Percentiles rank a stretch among this genome's conserved stretches.
Conservation (phyloP, 2,113 vertebrate genomes). For the Dipodomys stephensi region DNA sequence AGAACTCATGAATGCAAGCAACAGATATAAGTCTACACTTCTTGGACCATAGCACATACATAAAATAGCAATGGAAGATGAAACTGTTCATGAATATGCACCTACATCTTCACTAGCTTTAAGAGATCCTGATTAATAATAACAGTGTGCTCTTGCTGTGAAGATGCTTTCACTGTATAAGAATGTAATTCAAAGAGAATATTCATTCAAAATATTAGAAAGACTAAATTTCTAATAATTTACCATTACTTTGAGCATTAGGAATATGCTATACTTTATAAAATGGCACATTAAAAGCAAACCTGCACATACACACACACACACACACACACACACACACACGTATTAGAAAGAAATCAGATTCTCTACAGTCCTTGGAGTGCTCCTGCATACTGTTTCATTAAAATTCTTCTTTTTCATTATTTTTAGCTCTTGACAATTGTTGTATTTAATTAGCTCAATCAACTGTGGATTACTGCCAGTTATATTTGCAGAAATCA, state of each 20-base stretch:
- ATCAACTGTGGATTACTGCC: conserved; percentile 62
- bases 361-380: not conserved
- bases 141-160: not conserved
- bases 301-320: not conserved
- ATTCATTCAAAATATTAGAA: conserved; percentile 28
- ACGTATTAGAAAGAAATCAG: not conserved
- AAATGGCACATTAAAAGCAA: not conserved
- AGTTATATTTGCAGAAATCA: conserved; percentile 61
- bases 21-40: not conserved
- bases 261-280: not conserved
- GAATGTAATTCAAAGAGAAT: conserved; percentile 25
- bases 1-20: not conserved
- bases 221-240: conserved; percentile 54
- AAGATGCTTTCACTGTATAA: not conserved
- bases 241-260: conserved; percentile 16
- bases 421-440: conserved; percentile 72
- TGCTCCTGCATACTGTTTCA: conserved; percentile 35
- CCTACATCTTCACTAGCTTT: conserved; percentile 17
- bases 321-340: too few relatives aligned
- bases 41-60: too few relatives aligned
- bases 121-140: conserved; percentile 32
- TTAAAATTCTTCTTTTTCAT: conserved; percentile 62
- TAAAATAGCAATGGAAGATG: not conserved
- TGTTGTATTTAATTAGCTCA: conserved; percentile 72
- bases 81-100: not conserved